A percentile compares a stretch with the other conserved stretches of the same genome.
phyloP scores from a whole-genome alignment of 2,888 invertebrate genomes.

The Erynnis tages region DNA sequence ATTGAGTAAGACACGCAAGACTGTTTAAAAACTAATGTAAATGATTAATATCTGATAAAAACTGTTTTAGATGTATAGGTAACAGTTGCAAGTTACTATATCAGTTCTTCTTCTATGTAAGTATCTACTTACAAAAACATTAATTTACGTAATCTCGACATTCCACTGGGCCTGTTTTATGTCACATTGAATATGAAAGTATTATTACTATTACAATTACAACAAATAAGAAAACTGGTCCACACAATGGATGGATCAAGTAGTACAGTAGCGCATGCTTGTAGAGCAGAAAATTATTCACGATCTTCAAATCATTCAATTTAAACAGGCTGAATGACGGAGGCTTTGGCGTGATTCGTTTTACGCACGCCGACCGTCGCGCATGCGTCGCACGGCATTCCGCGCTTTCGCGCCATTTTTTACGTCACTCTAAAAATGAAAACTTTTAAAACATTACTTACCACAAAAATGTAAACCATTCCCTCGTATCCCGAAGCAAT shows the following conservation, averaged over 20 bases:
- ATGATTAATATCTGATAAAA: too few relatives aligned
- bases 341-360: slow-evolving; percentile 47
- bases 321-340: slow-evolving; percentile 56
- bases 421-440: slow-evolving; percentile 28
- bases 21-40: too few relatives aligned
- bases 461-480: neutral
- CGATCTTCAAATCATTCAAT: slow-evolving; percentile 27
- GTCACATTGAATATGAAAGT: slow-evolving; percentile 2
- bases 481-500: neutral
- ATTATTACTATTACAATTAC: neutral
- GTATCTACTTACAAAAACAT: too few relatives aligned
- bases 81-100: too few relatives aligned
- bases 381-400: slow-evolving; percentile 65
- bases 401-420: slow-evolving; percentile 48
- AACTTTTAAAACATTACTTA: neutral
- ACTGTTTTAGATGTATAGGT: too few relatives aligned
- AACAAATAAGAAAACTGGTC: neutral
- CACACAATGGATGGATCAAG: slow-evolving; percentile 9
- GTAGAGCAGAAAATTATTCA: slow-evolving; percentile 25
- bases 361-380: slow-evolving; percentile 53
- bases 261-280: slow-evolving; percentile 2
- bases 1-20: too few relatives aligned
- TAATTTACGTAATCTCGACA: neutral
- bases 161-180: neutral
- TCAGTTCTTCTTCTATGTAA: too few relatives aligned